Conservation (phyloP, 2,113 vertebrate species). For the Ancistrus triradiatus region DNA sequence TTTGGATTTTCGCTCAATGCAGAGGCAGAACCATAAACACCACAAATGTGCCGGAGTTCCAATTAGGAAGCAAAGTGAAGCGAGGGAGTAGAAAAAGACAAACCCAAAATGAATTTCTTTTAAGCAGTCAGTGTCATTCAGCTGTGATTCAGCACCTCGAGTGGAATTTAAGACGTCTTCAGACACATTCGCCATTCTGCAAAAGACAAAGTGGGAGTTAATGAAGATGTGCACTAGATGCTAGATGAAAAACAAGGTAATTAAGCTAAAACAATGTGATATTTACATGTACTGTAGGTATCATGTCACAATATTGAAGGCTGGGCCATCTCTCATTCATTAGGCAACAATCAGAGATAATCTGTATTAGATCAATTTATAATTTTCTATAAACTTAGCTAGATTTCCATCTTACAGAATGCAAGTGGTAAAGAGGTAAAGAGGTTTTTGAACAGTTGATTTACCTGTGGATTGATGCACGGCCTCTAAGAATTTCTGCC, state of each 20-base stretch:
- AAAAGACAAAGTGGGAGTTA: too few relatives aligned
- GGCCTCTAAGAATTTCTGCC: background rate
- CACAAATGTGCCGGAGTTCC: slow-evolving; percentile 23
- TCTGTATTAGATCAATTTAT: background rate
- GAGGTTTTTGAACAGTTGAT: background rate
- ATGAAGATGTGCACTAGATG: too few relatives aligned
- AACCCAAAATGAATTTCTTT: background rate
- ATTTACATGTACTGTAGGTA: too few relatives aligned
- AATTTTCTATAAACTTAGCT: too few relatives aligned
- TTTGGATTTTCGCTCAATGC: slow-evolving; percentile 10
- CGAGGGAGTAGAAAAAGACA: background rate
- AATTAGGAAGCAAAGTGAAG: background rate
- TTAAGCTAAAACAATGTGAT: background rate
- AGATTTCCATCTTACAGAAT: background rate
- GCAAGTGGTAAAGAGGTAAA: too few relatives aligned
- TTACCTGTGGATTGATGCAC: background rate
- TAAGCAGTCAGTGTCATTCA: background rate
- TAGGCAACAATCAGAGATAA: too few relatives aligned
- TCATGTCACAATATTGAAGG: too few relatives aligned
- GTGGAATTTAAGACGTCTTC: background rate
- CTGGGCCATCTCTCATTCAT: too few relatives aligned
- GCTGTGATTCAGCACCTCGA: background rate
- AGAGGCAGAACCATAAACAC: slow-evolving; percentile 12
- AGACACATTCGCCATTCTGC: background rate
- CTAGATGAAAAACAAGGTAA: too few relatives aligned